Base-by-base conservation (phyloP, 1,140 invertebrate genomes). In the Liolophura sinensis region DNA sequence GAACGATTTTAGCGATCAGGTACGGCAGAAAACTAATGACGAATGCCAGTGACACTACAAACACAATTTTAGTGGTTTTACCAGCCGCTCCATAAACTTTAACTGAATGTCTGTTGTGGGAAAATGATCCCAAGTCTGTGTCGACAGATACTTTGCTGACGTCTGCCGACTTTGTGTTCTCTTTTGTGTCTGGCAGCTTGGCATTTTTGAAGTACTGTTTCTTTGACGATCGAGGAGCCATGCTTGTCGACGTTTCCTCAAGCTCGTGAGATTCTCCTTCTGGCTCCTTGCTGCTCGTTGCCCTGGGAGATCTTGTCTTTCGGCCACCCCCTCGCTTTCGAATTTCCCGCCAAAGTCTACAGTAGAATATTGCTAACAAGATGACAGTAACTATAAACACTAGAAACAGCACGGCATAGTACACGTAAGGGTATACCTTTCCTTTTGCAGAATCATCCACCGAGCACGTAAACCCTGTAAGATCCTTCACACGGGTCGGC, bases 21-120 rank as follows among this genome's bases (percentile, higher is more conserved):
- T 66, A 65, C 0, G 78, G 78, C 6, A 79, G 62, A 48, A 77
- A 79, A 49, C 75, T 78, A 11, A 78, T 66, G 5, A 77, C 65
- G 59, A 79, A 79, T 4, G 70, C 72, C 1, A 79, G 68, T 22
- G 78, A 75, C 27, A 79, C 76, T 16, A 74, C 70, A 51, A 79
- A 74, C 12, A 79, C 57, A 15, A 79, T 70, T 3, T 76, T 60
- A 14, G 74, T 77, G 14, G 76, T 76, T 40, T 71, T 68, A 40
- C 68, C 74, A 12, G 74, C 71, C 31, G 31, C 31, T 40, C 31
- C 31, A 46, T 70, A 66, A 3, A 40, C 31, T 9, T 40, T 40
- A 40, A 40, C 31, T 40, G 31, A 40, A 40, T 40, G 31, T 40
- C 31, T 40, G 31, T 40, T 40, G 31, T 3, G 31, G 9, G 31